Percentiles rank a stretch among this genome's conserved stretches.
Conservation (phyloP, 2,888 invertebrate genomes). For the Cheilosia urbana region DNA sequence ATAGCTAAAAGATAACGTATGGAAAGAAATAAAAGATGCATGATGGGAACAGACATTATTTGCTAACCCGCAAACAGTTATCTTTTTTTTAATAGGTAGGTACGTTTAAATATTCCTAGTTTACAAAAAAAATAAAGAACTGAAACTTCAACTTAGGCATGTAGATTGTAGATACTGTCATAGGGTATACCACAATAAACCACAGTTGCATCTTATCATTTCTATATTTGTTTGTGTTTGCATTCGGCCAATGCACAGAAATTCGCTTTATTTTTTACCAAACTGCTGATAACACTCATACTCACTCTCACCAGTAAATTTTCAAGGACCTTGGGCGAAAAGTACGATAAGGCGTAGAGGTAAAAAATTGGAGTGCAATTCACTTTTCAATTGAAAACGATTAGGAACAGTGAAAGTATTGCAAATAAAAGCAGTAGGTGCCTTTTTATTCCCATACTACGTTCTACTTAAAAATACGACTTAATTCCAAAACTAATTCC, state of each 20-base stretch:
- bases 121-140: too few relatives aligned
- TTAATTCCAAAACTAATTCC: neutral
- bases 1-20: too few relatives aligned
- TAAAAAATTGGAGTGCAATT: conserved; percentile 48
- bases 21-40: too few relatives aligned
- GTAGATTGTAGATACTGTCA: neutral
- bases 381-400: conserved; percentile 51
- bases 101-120: too few relatives aligned
- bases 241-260: conserved; percentile 31
- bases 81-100: too few relatives aligned
- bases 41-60: too few relatives aligned
- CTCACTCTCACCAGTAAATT: conserved; percentile 39
- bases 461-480: neutral
- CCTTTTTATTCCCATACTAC: neutral
- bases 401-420: conserved; percentile 70
- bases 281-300: conserved; percentile 59
- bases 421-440: conserved; percentile 35
- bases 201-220: neutral
- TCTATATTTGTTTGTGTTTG: conserved; percentile 4
- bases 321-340: conserved; percentile 70
- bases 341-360: conserved; percentile 70
- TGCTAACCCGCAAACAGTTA: too few relatives aligned
- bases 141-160: too few relatives aligned
- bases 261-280: conserved; percentile 58
- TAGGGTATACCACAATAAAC: conserved; percentile 10